Conservation (phyloP, 1,140 invertebrate genomes). For the Acromyrmex charruanus region DNA sequence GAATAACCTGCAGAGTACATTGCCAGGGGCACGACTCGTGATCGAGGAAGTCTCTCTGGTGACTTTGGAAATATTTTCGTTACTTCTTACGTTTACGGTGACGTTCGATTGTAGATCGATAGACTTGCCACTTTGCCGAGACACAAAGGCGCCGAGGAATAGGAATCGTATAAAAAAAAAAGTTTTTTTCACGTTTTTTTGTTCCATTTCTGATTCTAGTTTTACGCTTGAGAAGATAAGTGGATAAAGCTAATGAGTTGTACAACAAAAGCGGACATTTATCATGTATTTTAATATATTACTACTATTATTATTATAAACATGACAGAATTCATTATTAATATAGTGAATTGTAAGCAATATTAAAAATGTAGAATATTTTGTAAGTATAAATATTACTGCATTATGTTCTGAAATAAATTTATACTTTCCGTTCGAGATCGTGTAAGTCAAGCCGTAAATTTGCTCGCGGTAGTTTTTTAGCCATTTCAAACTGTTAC, state of each 20-base stretch:
- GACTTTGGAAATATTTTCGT: conserved; percentile 54
- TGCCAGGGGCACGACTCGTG: conserved; percentile 23
- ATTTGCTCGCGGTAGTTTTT: conserved; percentile 8
- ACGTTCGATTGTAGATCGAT: conserved; percentile 22
- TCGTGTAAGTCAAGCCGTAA: conserved; percentile 29
- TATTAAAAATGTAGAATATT: neutral
- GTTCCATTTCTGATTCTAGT: neutral
- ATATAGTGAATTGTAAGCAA: neutral
- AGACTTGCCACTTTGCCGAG: conserved; percentile 32
- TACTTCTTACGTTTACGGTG: conserved; percentile 28
- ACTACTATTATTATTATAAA: neutral
- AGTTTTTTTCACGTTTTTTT: neutral
- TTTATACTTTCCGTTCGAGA: conserved; percentile 4
- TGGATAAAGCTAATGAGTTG: neutral
- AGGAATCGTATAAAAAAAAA: neutral
- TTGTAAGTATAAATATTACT: neutral
- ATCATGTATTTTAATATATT: neutral
- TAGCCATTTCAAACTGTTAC: conserved; percentile 38
- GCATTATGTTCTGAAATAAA: conserved; percentile 4
- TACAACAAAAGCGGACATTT: neutral
- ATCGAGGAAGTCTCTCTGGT: conserved; percentile 25
- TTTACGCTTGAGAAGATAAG: neutral
- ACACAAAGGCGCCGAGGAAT: neutral
- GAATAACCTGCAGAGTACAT: conserved; percentile 56
- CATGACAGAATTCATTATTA: neutral